These are phyloP conservation scores for Chironomus tentans DNA, from an alignment of 2,888 invertebrate species.

Conservation along the genomic window DNA sequence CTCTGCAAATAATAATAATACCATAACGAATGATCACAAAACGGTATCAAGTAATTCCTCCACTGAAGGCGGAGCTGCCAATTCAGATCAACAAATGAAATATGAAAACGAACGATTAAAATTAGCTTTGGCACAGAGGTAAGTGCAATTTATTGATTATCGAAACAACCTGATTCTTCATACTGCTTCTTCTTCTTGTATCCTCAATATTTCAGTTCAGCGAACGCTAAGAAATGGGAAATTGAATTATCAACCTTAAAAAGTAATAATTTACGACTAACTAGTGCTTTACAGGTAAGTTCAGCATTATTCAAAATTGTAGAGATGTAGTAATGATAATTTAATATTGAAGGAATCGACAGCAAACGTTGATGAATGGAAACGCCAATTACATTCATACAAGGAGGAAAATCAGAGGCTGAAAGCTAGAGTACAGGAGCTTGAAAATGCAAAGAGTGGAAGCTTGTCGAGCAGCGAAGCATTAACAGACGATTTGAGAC, in stretches of 20 bases:
- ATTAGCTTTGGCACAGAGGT: conserved; percentile 92
- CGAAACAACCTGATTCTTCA: neutral
- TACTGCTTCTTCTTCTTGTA: neutral
- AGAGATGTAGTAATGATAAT: neutral
- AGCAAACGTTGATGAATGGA: conserved; percentile 98
- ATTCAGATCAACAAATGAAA: conserved; percentile 77
- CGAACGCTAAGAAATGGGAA: conserved; percentile 98
- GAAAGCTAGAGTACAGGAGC: conserved; percentile 60
- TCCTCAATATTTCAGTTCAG: conserved; percentile 58
- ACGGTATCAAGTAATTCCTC: conserved; percentile 29
- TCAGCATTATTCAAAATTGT: conserved; percentile 39
- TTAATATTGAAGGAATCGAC: conserved; percentile 57
- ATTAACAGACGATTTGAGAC: conserved; percentile 57
- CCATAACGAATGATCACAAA: conserved; percentile 31
- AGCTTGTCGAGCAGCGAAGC: conserved; percentile 17
- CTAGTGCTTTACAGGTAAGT: conserved; percentile 74
- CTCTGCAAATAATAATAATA: conserved; percentile 29
- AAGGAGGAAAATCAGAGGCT: conserved; percentile 83
- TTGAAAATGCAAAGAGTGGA: conserved; percentile 53
- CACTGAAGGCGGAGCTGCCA: conserved; percentile 37
- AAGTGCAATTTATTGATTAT: conserved; percentile 32
- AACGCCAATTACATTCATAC: conserved; percentile 86
- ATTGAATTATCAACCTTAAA: conserved; percentile 91
- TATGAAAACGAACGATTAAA: conserved; percentile 96
- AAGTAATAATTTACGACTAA: conserved; percentile 89